Conservation (phyloP, 2,888 invertebrate species). For the Ornithoptera alexandrae region DNA sequence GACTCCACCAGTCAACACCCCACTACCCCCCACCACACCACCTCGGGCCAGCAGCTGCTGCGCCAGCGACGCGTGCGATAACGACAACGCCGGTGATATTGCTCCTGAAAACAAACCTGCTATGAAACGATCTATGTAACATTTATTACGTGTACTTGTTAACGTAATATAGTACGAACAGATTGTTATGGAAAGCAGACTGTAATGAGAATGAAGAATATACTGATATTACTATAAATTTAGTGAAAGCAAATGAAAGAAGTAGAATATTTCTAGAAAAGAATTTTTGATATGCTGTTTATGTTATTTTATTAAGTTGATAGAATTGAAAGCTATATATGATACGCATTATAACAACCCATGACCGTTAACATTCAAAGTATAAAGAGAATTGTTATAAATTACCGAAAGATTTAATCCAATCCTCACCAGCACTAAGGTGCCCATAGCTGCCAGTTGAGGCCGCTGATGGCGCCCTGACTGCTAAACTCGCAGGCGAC, state of each 20-base stretch:
- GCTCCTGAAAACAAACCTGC: slow-evolving; percentile 74
- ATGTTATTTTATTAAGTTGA: neutral
- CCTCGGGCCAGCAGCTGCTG: slow-evolving; percentile 68
- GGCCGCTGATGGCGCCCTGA: slow-evolving; percentile 89
- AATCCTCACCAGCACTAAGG: slow-evolving; percentile 89
- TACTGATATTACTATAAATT: too few relatives aligned
- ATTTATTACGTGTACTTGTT: too few relatives aligned
- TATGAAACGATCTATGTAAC: too few relatives aligned
- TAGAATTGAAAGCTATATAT: neutral
- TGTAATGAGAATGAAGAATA: too few relatives aligned
- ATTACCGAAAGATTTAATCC: slow-evolving; percentile 31
- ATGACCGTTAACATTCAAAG: neutral
- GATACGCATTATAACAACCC: neutral
- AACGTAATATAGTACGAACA: too few relatives aligned
- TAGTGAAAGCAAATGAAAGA: neutral
- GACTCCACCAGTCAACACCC: slow-evolving; percentile 67
- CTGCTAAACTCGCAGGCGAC: slow-evolving; percentile 95
- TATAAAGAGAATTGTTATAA: slow-evolving; percentile 23
- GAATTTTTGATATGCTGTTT: neutral
- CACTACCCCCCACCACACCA: slow-evolving; percentile 70
- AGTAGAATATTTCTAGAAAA: neutral
- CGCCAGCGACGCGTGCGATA: slow-evolving; percentile 76
- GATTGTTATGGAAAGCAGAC: too few relatives aligned
- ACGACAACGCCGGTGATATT: slow-evolving; percentile 91
- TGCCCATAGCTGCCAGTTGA: slow-evolving; percentile 97